Evolutionary conservation across 2,113 vertebrate genomes (phyloP), one percentile per base, ranked within the genome.

Genomic region (Laticauda colubrina): DNA sequence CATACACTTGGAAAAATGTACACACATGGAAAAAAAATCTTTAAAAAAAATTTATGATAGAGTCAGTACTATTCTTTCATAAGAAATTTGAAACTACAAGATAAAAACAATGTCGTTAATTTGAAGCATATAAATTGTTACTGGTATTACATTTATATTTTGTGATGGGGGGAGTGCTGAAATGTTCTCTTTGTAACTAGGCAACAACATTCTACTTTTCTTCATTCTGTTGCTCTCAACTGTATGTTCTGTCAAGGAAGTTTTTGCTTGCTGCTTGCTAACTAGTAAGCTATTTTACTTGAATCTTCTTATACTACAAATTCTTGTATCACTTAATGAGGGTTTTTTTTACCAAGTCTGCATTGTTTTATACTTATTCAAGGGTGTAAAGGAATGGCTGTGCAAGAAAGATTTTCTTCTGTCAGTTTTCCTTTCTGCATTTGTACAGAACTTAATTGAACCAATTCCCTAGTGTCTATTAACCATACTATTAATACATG

Each of bases 21-120:
- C 26, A 51, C 18, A 61, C 59, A 61, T 61, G 9, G 59, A 61
- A 61, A 59, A 26, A 61, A 61, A 34, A 29, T 21, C n/a, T 20
- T 57, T 89, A n/a, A n/a, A 6, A 89, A 39, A 81, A 81, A 75
- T 94, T 24, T 54, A 87, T 21, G 64, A 93, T 86, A 94, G 59
- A 93, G 91, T 20, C 29, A 55, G 20, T 15, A n/a, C 87, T 26
- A 64, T 29, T 54, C n/a, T 43, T 94, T 45, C 14, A 91, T 39
- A 39, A 39, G 34, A 39, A 39, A 39, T 39, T 39, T 39, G 34
- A 39, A 39, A 90, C 85, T 18, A 43, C 93, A 89, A 95, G 88
- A 18, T 39, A 39, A 91, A 89, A 24, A 81, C 7, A 43, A 39
- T 81, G 7, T 21, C 1, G 34, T 43, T 7, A 81, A 81, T 81